Evolutionary conservation across 2,113 vertebrate species (phyloP).

Genomic region (Phrynocephalus versicolor): DNA sequence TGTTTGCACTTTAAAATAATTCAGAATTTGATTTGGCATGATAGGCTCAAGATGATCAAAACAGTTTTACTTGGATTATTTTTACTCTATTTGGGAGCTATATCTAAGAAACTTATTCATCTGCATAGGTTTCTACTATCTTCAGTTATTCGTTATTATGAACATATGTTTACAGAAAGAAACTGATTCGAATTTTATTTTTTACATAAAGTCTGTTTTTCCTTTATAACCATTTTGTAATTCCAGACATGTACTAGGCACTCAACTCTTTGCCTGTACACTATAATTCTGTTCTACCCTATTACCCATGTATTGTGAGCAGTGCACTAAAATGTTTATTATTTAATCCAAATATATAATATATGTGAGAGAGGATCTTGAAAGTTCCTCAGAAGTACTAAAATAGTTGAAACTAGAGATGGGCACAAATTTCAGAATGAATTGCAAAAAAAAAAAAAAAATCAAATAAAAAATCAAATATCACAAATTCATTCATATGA

Average conservation of each 20-base stretch:
- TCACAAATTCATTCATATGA: too few relatives aligned
- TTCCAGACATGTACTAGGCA: neutral
- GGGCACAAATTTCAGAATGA: too few relatives aligned
- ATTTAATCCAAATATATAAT: neutral
- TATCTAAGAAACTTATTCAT: neutral
- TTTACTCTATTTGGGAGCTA: neutral
- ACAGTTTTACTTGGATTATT: neutral
- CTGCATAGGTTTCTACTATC: neutral
- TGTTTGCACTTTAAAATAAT: neutral
- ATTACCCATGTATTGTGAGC: neutral
- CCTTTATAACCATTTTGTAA: too few relatives aligned
- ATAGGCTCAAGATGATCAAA: neutral
- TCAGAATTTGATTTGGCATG: neutral
- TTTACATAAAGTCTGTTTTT: neutral
- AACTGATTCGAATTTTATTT: neutral
- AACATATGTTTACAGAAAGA: neutral
- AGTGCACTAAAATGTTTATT: neutral
- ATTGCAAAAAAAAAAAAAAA: too few relatives aligned
- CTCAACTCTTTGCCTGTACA: neutral
- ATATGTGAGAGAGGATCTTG: neutral
- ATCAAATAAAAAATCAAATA: too few relatives aligned
- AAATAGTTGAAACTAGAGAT: too few relatives aligned
- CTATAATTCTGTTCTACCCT: neutral
- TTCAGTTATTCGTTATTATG: neutral
- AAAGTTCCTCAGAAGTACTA: too few relatives aligned